Evolutionary conservation across 1,140 invertebrate genomes (phyloP), one percentile per base, ranked within the genome.

Genomic region (Euschistus heros): DNA sequence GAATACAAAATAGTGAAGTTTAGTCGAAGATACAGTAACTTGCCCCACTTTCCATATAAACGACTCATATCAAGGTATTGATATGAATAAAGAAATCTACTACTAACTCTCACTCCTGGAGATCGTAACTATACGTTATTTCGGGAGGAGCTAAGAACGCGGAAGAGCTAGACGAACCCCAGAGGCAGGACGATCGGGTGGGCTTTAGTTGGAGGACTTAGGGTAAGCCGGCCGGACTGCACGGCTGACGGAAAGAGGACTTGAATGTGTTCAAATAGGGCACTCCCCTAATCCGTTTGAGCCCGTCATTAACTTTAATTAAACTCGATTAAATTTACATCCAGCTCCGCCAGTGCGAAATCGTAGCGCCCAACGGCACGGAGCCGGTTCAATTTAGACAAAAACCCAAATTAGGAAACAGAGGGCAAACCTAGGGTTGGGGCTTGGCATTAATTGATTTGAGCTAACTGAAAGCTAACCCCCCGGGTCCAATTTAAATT

Each of bases 251-350:
- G 47, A 37, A 37, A 10, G 33, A 37, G 33, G 33, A 37, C 33
- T 37, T 37, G 33, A 37, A 37, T 50, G 47, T 22, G n/a, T 50
- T 50, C 47, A 18, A 57, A 57, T 57, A 22, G 54, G 20, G 15
- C 54, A 57, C 18, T 57, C 54, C 54, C 54, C 24, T 57, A 57
- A 57, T 57, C 54, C 54, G 24, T 26, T 57, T 15, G 54, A 57
- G 54, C 54, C 54, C 15, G 54, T 57, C 54, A 57, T 57, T 57
- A 57, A 57, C 54, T 57, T 57, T 57, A 57, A 57, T 57, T 57
- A 57, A 57, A 57, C 20, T 57, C 54, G 54, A 57, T 57, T 57
- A 57, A 57, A 57, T 57, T 57, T 57, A 57, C 54, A 57, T 57
- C 18, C 54, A 20, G 15, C 54, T 24, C 24, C 22, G 18, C 20